A percentile compares a stretch with the other conserved stretches of the same genome.
phyloP scores from a whole-genome alignment of 2,113 vertebrate genomes.

The Scopus umbretta region DNA sequence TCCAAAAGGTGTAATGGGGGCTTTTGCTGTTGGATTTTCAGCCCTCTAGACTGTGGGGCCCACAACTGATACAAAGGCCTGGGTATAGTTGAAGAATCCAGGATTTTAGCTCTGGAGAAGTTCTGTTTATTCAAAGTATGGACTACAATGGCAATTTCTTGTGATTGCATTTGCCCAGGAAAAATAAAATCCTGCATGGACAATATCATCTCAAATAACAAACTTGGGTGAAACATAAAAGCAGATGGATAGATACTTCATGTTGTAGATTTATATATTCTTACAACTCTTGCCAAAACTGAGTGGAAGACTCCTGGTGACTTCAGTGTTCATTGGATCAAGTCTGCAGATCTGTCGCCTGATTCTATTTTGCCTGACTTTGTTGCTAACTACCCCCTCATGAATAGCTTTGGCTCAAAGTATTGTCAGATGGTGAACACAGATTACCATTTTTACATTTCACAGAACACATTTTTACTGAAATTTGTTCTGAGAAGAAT shows the following conservation, averaged over 20 bases:
- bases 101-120: neutral
- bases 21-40: neutral
- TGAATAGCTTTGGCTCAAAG: neutral
- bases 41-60: neutral
- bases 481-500: neutral
- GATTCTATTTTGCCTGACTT: accelerated
- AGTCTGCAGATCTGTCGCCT: neutral
- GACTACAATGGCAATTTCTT: neutral
- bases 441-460: too few relatives aligned
- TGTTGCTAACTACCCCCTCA: neutral
- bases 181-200: neutral
- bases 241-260: neutral
- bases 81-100: neutral
- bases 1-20: neutral
- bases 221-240: neutral
- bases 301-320: neutral
- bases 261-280: neutral
- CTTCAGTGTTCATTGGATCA: neutral
- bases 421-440: neutral
- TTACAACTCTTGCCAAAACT: neutral
- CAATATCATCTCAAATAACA: neutral
- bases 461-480: too few relatives aligned
- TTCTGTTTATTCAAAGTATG: neutral
- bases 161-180: neutral
- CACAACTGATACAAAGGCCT: neutral